phyloP scores from a whole-genome alignment of 2,888 invertebrate genomes.

The Heliothis peltigera region DNA sequence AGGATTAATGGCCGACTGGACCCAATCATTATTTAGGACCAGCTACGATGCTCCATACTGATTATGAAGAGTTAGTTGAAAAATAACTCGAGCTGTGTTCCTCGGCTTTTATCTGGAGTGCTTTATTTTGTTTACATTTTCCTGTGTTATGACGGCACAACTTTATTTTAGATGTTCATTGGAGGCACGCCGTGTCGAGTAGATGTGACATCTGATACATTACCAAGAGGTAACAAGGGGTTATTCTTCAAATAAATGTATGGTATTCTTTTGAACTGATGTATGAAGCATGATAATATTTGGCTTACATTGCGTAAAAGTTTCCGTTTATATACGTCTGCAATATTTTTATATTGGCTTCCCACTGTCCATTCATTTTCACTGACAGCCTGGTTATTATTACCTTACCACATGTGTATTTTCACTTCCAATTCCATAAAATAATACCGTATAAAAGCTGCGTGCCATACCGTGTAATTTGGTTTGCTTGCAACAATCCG shows the following conservation, averaged over 20 bases:
- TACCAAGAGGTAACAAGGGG: no score
- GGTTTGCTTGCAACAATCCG: conserved; percentile 7
- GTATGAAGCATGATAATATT: not conserved
- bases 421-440: conserved; percentile 9
- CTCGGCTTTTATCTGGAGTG: conserved; percentile 56
- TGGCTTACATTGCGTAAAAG: no score
- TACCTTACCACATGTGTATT: not conserved
- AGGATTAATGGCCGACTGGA: conserved; percentile 71
- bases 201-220: not conserved
- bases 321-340: no score
- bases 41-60: conserved; percentile 48
- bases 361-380: not conserved
- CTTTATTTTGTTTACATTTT: conserved; percentile 44
- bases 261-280: not conserved
- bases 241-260: not conserved
- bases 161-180: conserved; percentile 13
- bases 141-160: conserved; percentile 29
- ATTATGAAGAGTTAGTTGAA: conserved; percentile 61
- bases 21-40: conserved; percentile 72
- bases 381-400: not conserved
- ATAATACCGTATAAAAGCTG: conserved; percentile 1
- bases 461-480: conserved; percentile 34
- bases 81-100: conserved; percentile 63
- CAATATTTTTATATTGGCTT: no score
- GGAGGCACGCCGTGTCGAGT: not conserved